Conservation (phyloP, 2,797 vertebrate genomes). For the Petrocephalus sullivani region DNA sequence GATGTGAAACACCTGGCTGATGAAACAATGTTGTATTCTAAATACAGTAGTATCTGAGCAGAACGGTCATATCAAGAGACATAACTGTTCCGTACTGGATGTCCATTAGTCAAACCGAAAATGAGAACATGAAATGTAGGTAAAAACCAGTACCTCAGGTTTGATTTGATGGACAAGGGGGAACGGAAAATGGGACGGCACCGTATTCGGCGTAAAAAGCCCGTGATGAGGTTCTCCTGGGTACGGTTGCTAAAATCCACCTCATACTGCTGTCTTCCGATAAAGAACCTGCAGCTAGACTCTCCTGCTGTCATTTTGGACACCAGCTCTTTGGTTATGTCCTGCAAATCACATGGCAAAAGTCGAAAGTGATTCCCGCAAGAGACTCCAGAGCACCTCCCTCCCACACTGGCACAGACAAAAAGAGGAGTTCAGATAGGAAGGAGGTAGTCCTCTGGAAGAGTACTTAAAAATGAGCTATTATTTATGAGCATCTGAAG, state of each 20-base stretch:
- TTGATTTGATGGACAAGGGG: constrained; percentile 29
- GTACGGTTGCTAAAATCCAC: constrained; percentile 47
- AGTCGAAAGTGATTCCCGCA: neutral
- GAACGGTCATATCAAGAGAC: neutral
- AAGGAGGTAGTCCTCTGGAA: neutral
- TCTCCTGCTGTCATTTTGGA: constrained; percentile 29
- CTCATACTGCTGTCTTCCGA: constrained; percentile 26
- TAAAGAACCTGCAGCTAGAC: constrained; percentile 25
- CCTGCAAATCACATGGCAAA: constrained; percentile 26
- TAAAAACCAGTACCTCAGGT: constrained; percentile 37
- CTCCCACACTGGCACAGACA: neutral
- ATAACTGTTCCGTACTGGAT: neutral
- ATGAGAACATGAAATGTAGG: neutral
- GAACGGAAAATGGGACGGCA: constrained; percentile 43
- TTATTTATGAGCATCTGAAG: neutral
- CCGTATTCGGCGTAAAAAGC: constrained; percentile 34
- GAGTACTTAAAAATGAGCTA: neutral
- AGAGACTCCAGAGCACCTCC: neutral
- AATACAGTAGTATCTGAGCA: neutral
- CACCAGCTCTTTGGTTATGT: constrained; percentile 28
- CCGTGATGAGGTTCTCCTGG: constrained; percentile 42
- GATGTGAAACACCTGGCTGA: neutral
- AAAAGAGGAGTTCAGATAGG: neutral
- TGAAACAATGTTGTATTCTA: neutral
- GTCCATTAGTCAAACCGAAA: neutral